Conservation (phyloP, 2,113 vertebrate species). For the Uropsilus gracilis region DNA sequence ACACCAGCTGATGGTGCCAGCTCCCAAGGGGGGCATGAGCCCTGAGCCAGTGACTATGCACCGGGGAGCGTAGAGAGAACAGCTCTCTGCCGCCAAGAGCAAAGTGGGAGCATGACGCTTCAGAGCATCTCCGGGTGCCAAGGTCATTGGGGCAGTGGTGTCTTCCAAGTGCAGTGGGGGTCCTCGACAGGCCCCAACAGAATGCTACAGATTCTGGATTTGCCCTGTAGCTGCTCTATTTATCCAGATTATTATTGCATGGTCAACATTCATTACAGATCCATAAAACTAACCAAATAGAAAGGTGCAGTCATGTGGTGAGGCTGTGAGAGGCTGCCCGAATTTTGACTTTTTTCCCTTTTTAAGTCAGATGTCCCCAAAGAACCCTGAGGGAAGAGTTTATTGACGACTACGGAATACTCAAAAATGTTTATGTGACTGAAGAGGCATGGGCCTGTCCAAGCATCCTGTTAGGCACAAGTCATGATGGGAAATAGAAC, state of each 20-base stretch:
- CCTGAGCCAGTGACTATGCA: fast-evolving
- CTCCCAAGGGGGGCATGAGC: background rate
- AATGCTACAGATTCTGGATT: conserved; percentile 68
- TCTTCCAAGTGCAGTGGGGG: background rate
- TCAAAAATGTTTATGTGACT: conserved; percentile 70
- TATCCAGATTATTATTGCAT: conserved; percentile 73
- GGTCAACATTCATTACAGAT: background rate
- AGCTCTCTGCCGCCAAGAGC: background rate
- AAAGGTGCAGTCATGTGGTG: conserved; percentile 55
- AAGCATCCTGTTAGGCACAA: background rate
- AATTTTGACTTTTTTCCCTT: background rate
- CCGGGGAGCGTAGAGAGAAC: background rate
- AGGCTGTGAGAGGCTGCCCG: background rate
- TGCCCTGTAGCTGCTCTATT: conserved; percentile 41
- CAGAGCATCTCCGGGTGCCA: background rate
- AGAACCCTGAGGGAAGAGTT: background rate
- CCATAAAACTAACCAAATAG: conserved; percentile 76
- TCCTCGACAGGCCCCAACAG: conserved; percentile 74
- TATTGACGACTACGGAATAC: conserved; percentile 59
- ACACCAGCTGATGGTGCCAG: background rate
- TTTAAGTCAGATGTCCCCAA: background rate
- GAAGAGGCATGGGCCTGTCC: conserved; percentile 5
- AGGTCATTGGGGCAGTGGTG: background rate
- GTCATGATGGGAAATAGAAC: background rate
- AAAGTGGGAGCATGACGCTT: background rate